Base-by-base conservation (phyloP, 2,888 invertebrate genomes). In the Drosophila affinis region DNA sequence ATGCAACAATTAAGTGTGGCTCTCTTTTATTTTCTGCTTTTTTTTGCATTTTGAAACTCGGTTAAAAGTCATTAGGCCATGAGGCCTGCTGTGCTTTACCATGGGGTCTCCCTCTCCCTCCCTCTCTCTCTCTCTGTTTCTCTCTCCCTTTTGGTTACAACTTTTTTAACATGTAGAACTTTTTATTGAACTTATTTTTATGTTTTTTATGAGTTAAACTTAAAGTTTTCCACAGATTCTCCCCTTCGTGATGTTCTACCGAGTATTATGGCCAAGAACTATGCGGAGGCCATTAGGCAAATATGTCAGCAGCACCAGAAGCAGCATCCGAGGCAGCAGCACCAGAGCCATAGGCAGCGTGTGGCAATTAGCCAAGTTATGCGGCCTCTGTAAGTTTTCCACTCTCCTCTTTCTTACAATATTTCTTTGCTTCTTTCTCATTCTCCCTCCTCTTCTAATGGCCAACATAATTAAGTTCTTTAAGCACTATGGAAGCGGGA, bases 361-460 rank as follows among this genome's bases (percentile, higher is more conserved):
- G 81, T 87, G 85, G 84, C 88, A 85, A 85, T 85, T 85, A 85
- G 88, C 84, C 88, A 87, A 85, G 79, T 85, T 87, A 87, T 87
- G 80, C 70, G 80, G 71, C 46, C 68, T 47, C 70, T 67, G 44
- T 49, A 63, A 55, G 67, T 58, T 59, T 49, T 21, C 9, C 47
- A 51, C 27, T 21, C 24, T 53, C 62, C 61, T 64, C 45, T 24
- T 21, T 54, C 47, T 62, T 72, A 67, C 63, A 79, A 65, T 81
- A 57, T 72, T 68, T 64, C 62, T 46, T 34, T 17, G 9, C 47
- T 24, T 45, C 46, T 47, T 9, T 32, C 48, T 51, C 53, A 49
- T 21, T 17, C 9, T 47, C 62, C 62, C 68, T 67, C 65, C 72
- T 64, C 72, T 62, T 78, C 61, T 67, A 68, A 82, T 86, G 78